phyloP scores from a whole-genome alignment of 2,113 vertebrate species.

The Cebidichthys violaceus region DNA sequence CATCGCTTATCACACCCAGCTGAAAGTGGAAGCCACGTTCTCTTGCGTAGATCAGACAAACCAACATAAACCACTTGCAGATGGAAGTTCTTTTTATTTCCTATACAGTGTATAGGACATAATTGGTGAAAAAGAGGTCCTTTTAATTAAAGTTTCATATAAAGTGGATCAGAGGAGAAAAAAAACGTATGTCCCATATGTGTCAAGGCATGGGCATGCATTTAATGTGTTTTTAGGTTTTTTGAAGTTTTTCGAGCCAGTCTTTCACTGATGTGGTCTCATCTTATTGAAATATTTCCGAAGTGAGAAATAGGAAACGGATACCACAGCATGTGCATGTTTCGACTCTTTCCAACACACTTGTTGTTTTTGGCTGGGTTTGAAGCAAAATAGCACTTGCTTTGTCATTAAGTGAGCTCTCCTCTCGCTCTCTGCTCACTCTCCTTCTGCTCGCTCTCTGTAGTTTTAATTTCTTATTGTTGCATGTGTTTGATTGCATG shows the following conservation, averaged over 20 bases:
- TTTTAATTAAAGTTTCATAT: constrained; percentile 58
- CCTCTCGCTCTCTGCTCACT: neutral
- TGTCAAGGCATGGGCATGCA: neutral
- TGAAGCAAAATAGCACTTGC: constrained; percentile 36
- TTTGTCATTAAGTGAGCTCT: constrained; percentile 31
- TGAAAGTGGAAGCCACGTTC: neutral
- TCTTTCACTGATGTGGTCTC: constrained; percentile 61
- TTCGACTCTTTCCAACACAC: constrained; percentile 50
- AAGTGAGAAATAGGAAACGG: constrained; percentile 50
- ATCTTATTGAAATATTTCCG: constrained; percentile 53
- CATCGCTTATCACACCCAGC: constrained; percentile 43
- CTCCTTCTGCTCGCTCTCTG: neutral
- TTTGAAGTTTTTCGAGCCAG: constrained; percentile 47
- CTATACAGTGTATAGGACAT: constrained; percentile 6
- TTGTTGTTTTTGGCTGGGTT: constrained; percentile 67
- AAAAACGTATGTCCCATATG: neutral
- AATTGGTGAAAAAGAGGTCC: constrained; percentile 43
- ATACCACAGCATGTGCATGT: constrained; percentile 14
- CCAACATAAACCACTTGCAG: constrained; percentile 37
- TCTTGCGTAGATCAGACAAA: constrained; percentile 57
- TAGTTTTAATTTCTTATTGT: constrained; percentile 8
- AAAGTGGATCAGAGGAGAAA: constrained; percentile 26
- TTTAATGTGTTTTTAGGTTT: constrained; percentile 23
- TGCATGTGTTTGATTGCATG: neutral
- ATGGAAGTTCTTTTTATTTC: constrained; percentile 46